Base-by-base conservation (phyloP, 2,888 invertebrate species). In the Hydrotaea diabolus region DNA sequence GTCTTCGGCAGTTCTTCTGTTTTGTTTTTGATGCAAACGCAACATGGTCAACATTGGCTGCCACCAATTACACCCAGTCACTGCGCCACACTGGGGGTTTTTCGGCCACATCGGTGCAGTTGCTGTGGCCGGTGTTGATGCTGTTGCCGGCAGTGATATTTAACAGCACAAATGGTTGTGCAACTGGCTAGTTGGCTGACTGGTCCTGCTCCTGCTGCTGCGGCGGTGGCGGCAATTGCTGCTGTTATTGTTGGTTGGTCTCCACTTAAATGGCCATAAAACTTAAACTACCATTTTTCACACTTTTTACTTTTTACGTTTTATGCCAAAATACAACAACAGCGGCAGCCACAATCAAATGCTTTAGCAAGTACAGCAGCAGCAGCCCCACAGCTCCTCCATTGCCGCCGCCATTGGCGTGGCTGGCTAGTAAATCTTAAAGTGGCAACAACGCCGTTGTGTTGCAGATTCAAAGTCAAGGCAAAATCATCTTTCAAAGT, bases 391-490 rank as follows among this genome's bases (percentile, higher is more conserved):
- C 26, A 59, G 15, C n/a, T 64, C 66, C 23, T 13, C 13, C 23
- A 15, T 21, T 17, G n/a, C n/a, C 31, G 43, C 46, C 21, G 17
- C 69, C 21, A 66, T 43, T 43, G 66, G 43, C 39, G 39, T 15
- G 17, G 9, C 13, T 46, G 31, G 43, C 13, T 17, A 46, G 69
- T 46, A 71, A 72, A 64, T 31, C 39, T 36, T 74, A 21, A 15
- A 19, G 36, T n/a, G 46, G 76, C 49, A 26, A 53, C 66, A 66
- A 53, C 36, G 57, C 21, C 76, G 49, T 26, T 59, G 64, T 31
- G 57, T 26, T 79, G 79, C 79, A 82, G 46, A 75, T 85, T 81
- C 86, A 87, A 87, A 87, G 87, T 86, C 87, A 87, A 87, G 87
- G 87, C 87, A 43, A 87, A 74, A 82, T 83, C 85, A 80, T 86